phyloP scores from a whole-genome alignment of 2,113 vertebrate species.

The Oxyura jamaicensis region DNA sequence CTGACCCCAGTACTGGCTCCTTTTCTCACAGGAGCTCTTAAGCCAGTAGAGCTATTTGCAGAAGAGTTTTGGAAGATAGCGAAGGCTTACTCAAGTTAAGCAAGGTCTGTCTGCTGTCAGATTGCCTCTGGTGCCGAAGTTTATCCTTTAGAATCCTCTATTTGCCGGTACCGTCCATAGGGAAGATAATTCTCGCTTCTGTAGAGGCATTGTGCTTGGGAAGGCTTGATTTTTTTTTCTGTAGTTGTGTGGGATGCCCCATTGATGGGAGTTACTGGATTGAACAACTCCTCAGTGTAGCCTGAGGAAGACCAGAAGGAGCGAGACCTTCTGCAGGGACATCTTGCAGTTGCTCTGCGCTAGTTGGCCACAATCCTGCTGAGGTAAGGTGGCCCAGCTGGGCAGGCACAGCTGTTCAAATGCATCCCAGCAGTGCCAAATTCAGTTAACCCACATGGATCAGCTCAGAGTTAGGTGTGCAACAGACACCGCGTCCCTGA shows the following conservation, averaged over 20 bases:
- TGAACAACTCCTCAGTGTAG: neutral
- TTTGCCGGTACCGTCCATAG: neutral
- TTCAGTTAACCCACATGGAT: rapidly evolving
- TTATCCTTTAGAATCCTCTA: neutral
- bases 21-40: neutral
- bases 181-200: neutral
- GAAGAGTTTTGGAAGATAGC: neutral
- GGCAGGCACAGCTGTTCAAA: neutral
- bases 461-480: neutral
- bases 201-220: neutral
- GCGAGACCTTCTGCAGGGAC: neutral
- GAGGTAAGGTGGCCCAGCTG: neutral
- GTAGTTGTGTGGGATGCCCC: neutral
- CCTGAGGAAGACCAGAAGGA: neutral
- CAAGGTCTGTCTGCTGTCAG: neutral
- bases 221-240: neutral
- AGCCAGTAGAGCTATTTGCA: neutral
- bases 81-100: neutral
- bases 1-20: neutral
- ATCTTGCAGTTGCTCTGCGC: neutral
- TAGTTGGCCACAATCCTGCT: neutral
- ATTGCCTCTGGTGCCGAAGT: neutral
- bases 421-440: neutral
- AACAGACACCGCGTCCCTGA: neutral
- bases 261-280: neutral